Evolutionary conservation across 2,113 vertebrate species (phyloP), one percentile per base, ranked within the genome.

Genomic region (Lepus europaeus): DNA sequence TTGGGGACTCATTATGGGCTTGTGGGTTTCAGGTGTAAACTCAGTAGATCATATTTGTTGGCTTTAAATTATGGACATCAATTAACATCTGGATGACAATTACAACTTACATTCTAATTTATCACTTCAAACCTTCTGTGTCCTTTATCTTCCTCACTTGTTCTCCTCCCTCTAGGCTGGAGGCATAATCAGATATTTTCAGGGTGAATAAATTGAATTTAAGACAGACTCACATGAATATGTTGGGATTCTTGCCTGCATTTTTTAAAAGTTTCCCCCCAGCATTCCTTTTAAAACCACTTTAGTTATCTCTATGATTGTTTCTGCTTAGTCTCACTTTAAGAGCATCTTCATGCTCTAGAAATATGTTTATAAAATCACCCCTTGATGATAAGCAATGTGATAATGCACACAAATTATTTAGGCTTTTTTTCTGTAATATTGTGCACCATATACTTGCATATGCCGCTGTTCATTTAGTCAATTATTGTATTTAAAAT

Each of bases 401-500:
- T 3, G 64, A 59, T 80, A 89, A 49, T 80, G 81, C 96, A 96
- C 95, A 92, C 94, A 97, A 97, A 97, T 53, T 49, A 97, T 93
- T 97, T 84, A 93, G 79, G 45, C 45, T 45, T 59, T 59, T 59
- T 83, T 97, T 97, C 91, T 9, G 0, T 96, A 93, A 89, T 5
- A 0, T 88, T 91, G 53, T 93, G 89, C 29, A 13, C 86, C 97
- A 36, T 87, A 69, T 96, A 84, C 95, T 98, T 97, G 92, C 79
- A 79, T 91, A 72, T 90, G 93, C 77, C n/a, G 92, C 45, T 29
- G 31, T 97, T 97, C 70, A 78, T 96, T 97, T 97, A 97, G 91
- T 97, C 95, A 97, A 95, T 96, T 90, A 33, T 61, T 10, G 0
- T 90, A 97, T 98, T 98, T 97, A 97, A 90, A 94, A 90, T 95